Conservation (phyloP, 1,140 invertebrate species). For the Venturia canescens region DNA sequence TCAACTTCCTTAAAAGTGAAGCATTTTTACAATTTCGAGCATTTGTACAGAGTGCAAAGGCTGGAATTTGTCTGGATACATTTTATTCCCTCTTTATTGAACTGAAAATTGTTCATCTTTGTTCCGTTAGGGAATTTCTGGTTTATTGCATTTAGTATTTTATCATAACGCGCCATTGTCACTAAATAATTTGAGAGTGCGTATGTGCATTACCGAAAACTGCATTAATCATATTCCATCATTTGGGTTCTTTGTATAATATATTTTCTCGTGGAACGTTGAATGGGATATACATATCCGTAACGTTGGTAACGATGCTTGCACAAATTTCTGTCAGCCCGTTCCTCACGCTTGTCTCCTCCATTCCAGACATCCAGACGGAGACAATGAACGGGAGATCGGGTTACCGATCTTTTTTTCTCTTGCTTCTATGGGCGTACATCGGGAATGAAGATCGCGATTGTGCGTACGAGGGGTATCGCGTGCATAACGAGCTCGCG, state of each 20-base stretch:
- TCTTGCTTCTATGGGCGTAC: conserved; percentile 8
- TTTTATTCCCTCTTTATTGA: too few relatives aligned
- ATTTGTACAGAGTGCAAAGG: too few relatives aligned
- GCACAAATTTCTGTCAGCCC: neutral
- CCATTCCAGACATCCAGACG: conserved; percentile 1
- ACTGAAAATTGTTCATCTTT: too few relatives aligned
- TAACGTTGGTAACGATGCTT: conserved; percentile 21
- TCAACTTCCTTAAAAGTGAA: too few relatives aligned
- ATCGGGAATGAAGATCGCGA: neutral
- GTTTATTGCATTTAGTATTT: too few relatives aligned
- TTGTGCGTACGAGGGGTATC: neutral
- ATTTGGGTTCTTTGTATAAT: neutral
- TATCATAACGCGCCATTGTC: neutral
- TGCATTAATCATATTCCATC: neutral
- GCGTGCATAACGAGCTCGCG: neutral
- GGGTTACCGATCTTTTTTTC: conserved; percentile 36
- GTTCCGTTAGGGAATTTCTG: too few relatives aligned
- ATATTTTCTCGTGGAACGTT: neutral
- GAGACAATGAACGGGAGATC: conserved; percentile 39
- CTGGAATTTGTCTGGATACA: too few relatives aligned
- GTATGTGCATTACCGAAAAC: too few relatives aligned
- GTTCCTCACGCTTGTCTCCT: neutral
- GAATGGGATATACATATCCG: conserved; percentile 14
- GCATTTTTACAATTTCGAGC: too few relatives aligned
- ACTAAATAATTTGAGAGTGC: neutral